Evolutionary conservation across 2,113 vertebrate genomes (phyloP).

Genomic region (Calidris pygmaea): DNA sequence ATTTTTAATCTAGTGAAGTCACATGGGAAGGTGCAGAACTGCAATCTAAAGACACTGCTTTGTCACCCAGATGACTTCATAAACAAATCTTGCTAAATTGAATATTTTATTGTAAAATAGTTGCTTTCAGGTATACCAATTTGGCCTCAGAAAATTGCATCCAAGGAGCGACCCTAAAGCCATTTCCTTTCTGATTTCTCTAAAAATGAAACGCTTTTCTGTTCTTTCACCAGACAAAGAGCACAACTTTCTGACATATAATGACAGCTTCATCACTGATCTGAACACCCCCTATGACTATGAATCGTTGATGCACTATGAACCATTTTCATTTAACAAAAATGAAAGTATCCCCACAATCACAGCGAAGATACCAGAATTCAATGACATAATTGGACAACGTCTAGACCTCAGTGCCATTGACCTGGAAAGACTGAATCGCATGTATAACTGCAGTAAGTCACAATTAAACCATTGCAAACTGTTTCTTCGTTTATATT

Average conservation of each 20-base stretch:
- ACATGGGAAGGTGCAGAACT: neutral
- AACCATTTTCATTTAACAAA: constrained; percentile 88
- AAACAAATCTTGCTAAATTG: neutral
- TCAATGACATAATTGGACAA: constrained; percentile 87
- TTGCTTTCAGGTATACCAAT: neutral
- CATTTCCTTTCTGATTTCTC: neutral
- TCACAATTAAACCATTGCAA: neutral
- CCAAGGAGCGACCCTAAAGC: neutral
- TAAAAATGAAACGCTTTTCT: neutral
- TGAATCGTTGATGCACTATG: constrained; percentile 91
- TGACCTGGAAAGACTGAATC: constrained; percentile 86
- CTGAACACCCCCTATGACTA: constrained; percentile 94
- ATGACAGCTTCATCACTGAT: constrained; percentile 83
- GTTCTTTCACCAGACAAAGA: constrained; percentile 68
- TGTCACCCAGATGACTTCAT: neutral
- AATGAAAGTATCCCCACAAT: constrained; percentile 82
- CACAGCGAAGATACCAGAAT: constrained; percentile 88
- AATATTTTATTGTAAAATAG: neutral
- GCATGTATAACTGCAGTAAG: constrained; percentile 95
- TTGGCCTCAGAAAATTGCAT: neutral
- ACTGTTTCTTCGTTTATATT: neutral
- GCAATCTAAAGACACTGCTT: neutral
- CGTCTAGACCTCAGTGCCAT: constrained; percentile 85
- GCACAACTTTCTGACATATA: constrained; percentile 86
- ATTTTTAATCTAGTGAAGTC: neutral